A percentile compares a stretch with the other conserved stretches of the same genome.
These are phyloP conservation scores for Ptilodon capucinus DNA, from an alignment of 2,888 invertebrate genomes.

Conservation along the genomic window DNA sequence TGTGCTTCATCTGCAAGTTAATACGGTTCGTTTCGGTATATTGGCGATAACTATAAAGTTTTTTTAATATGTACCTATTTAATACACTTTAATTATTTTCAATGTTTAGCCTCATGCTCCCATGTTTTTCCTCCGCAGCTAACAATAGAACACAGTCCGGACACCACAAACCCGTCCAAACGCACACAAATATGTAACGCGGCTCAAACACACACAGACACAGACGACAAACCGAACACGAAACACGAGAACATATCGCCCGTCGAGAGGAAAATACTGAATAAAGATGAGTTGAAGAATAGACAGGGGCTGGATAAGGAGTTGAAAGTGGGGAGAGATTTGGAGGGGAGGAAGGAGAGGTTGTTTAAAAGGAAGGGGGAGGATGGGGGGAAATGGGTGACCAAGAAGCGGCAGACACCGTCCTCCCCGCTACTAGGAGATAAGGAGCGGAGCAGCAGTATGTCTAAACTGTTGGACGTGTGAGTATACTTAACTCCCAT, in stretches of 20 bases:
- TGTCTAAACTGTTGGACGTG: constrained; percentile 92
- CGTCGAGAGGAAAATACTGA: constrained; percentile 80
- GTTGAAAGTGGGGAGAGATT: constrained; percentile 78
- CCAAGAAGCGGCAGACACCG: constrained; percentile 63
- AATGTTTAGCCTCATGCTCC: no score
- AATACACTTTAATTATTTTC: no score
- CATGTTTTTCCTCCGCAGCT: constrained; percentile 76
- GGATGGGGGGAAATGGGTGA: constrained; percentile 59
- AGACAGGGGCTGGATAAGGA: constrained; percentile 55
- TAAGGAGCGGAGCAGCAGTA: constrained; percentile 92
- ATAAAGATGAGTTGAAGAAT: constrained; percentile 41
- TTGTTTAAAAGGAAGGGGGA: constrained; percentile 74
- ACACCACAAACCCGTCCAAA: constrained; percentile 66
- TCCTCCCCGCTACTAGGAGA: constrained; percentile 80
- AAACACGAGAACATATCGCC: constrained; percentile 63
- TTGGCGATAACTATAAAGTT: no score
- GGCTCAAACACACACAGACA: constrained; percentile 12
- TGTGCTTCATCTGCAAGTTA: no score
- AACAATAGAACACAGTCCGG: constrained; percentile 95
- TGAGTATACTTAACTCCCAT: constrained; percentile 57
- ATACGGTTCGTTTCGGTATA: no score
- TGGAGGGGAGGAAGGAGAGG: constrained; percentile 58
- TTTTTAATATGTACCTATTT: no score
- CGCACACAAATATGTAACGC: constrained; percentile 19
- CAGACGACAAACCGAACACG: constrained; percentile 28